Evolutionary conservation across 2,797 vertebrate genomes (phyloP).

Genomic region (Sebastes flavidus): DNA sequence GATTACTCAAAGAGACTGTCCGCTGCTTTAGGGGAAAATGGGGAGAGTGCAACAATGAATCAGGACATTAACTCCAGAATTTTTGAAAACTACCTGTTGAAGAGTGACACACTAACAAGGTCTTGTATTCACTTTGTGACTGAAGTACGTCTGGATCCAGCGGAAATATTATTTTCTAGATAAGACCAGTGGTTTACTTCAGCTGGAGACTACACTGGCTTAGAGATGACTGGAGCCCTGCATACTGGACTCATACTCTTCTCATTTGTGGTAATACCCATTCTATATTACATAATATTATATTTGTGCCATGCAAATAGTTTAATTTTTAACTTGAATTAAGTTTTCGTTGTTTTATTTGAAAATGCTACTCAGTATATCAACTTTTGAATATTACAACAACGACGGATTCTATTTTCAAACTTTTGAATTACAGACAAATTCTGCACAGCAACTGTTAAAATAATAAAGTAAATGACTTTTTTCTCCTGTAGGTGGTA

Average conservation of each 20-base stretch:
- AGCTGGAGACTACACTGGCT: conserved; percentile 39
- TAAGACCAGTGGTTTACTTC: conserved; percentile 47
- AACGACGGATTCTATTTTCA: background rate
- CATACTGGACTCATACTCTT: conserved; percentile 65
- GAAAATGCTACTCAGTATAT: background rate
- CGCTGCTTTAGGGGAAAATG: conserved; percentile 8
- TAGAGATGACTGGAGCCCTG: conserved; percentile 75
- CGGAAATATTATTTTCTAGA: background rate
- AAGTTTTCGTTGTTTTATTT: background rate
- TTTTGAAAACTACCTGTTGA: background rate
- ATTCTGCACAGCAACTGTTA: background rate
- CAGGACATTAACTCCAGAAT: background rate
- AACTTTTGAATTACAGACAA: background rate
- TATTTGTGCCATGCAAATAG: background rate
- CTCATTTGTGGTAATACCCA: conserved; percentile 56
- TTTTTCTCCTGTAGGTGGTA: conserved; percentile 58
- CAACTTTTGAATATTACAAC: background rate
- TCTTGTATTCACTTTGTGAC: background rate
- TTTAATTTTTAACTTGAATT: background rate
- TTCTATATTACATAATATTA: background rate
- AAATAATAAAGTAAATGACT: background rate
- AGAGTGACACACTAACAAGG: background rate
- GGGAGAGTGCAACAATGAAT: conserved; percentile 1
- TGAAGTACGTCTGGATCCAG: background rate
- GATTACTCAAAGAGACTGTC: background rate